Evolutionary conservation across 2,113 vertebrate genomes (phyloP).

Genomic region (Rhipidura dahli): DNA sequence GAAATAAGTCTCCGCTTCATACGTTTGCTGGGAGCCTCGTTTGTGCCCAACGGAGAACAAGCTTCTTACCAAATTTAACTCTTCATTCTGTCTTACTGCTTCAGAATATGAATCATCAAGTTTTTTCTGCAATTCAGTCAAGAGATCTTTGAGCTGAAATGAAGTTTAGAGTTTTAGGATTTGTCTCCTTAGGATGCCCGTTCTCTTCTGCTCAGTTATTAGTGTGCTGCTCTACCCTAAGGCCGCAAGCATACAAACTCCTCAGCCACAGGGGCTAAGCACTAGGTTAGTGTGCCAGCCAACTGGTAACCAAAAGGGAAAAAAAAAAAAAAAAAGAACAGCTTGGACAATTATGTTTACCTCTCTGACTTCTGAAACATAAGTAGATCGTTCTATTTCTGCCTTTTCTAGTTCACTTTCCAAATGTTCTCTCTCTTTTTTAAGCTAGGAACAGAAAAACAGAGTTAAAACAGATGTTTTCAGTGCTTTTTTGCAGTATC

Average conservation of each 20-base stretch:
- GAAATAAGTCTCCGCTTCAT: conserved; percentile 61
- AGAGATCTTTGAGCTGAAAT: conserved; percentile 99
- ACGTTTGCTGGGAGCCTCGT: conserved; percentile 54
- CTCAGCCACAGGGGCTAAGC: conserved; percentile 35
- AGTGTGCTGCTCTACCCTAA: conserved; percentile 25
- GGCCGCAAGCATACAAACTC: conserved; percentile 51
- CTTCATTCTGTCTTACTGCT: conserved; percentile 98
- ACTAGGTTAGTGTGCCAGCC: conserved; percentile 41
- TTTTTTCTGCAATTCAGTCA: conserved; percentile 99
- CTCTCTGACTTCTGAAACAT: conserved; percentile 95
- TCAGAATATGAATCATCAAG: conserved; percentile 99
- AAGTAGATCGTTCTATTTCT: conserved; percentile 90
- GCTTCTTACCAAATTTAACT: conserved; percentile 97
- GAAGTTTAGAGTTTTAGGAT: conserved; percentile 89
- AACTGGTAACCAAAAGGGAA: conserved; percentile 21
- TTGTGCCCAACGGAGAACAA: conserved; percentile 66
- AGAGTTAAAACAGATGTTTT: conserved; percentile 20
- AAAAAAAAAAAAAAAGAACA: background rate
- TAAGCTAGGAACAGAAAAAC: conserved; percentile 77
- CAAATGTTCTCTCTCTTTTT: conserved; percentile 89
- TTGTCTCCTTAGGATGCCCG: conserved; percentile 59
- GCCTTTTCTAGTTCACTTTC: conserved; percentile 92
- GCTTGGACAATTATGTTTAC: conserved; percentile 68
- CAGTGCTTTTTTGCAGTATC: background rate
- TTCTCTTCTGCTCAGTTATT: conserved; percentile 62